Conservation (phyloP, 2,888 invertebrate species). For the Megastigmus dorsalis region DNA sequence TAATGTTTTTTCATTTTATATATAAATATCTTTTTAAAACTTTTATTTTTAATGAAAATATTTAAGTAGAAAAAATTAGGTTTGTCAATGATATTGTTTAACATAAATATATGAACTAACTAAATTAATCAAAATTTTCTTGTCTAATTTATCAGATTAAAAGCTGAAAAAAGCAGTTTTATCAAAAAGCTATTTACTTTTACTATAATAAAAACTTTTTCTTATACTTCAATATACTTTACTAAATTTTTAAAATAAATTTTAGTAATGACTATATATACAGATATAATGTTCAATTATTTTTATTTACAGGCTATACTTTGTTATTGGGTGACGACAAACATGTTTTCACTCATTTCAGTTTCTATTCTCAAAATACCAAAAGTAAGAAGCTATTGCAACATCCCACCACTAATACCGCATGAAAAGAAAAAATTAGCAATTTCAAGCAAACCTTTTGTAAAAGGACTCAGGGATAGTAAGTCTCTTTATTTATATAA, state of each 20-base stretch:
- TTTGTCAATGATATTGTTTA: not conserved
- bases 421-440: slow-evolving; percentile 76
- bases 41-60: not conserved
- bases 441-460: slow-evolving; percentile 80
- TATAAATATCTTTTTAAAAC: not conserved
- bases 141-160: no score
- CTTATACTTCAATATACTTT: not conserved
- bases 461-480: slow-evolving; percentile 87
- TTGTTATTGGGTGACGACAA: slow-evolving; percentile 93
- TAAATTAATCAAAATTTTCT: no score
- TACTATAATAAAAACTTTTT: not conserved
- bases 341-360: slow-evolving; percentile 89
- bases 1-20: no score
- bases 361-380: slow-evolving; percentile 86
- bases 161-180: no score
- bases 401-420: slow-evolving; percentile 80
- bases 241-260: not conserved
- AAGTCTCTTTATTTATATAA: slow-evolving; percentile 71
- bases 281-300: slow-evolving; percentile 18
- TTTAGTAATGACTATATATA: not conserved
- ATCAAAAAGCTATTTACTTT: not conserved
- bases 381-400: slow-evolving; percentile 83
- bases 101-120: no score
- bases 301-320: slow-evolving; percentile 81
- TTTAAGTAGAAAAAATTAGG: not conserved